These are phyloP conservation scores for Oreohelix idahoensis DNA, from an alignment of 1,140 invertebrate species.

Conservation along the genomic window DNA sequence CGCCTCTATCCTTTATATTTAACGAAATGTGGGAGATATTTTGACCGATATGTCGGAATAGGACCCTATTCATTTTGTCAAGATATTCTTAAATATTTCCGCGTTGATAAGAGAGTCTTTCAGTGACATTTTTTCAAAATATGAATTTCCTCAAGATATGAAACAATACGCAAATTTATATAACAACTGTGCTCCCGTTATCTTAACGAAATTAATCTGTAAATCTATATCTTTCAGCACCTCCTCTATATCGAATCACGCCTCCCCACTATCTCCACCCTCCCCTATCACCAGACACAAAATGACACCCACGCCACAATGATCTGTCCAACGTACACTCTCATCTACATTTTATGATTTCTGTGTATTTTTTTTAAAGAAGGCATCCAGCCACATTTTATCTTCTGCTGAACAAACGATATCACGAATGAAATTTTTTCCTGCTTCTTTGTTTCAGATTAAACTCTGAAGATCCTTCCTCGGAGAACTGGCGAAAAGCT, in stretches of 20 bases:
- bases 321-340: neutral
- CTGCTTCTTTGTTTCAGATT: constrained; percentile 4
- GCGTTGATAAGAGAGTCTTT: neutral
- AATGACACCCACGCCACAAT: neutral
- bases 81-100: neutral
- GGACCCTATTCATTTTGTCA: neutral
- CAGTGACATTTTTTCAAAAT: neutral
- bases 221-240: neutral
- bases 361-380: neutral
- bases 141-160: neutral
- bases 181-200: neutral
- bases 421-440: neutral
- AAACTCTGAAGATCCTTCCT: neutral
- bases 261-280: neutral
- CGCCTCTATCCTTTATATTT: neutral
- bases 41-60: neutral
- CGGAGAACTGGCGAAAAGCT: neutral
- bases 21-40: neutral
- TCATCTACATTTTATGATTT: neutral
- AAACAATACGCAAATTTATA: neutral
- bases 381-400: neutral
- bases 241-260: too few species aligned
- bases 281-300: neutral
- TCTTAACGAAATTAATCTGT: neutral
- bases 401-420: neutral